These are phyloP conservation scores for Sycophila sp. DNA, from an alignment of 1,140 invertebrate genomes.

Conservation along the genomic window DNA sequence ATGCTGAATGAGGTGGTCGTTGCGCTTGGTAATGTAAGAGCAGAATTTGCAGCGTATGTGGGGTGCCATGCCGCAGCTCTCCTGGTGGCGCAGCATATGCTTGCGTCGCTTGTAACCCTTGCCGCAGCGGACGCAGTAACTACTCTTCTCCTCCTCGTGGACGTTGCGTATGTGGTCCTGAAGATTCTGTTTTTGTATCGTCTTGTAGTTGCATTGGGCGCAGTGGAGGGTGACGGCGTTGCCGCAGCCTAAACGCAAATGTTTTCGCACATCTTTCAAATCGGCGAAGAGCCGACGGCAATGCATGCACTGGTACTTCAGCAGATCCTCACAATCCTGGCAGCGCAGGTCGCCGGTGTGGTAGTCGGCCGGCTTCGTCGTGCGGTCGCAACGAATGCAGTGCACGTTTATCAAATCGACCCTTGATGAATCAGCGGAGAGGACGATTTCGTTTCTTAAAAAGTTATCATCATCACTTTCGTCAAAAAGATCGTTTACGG, in stretches of 20 bases:
- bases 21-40: not conserved
- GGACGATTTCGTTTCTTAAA: no score
- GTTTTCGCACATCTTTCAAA: not conserved
- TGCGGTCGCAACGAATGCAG: not conserved
- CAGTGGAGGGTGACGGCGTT: not conserved
- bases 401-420: not conserved
- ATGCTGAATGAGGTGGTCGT: constrained; percentile 5
- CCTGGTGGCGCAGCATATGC: constrained; percentile 5
- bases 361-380: not conserved
- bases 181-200: not conserved
- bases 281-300: not conserved
- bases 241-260: not conserved
- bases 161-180: not conserved
- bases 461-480: no score
- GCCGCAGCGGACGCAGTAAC: not conserved
- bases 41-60: constrained; percentile 3
- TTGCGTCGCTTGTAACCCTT: not conserved
- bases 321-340: not conserved
- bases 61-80: not conserved
- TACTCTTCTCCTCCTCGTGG: not conserved
- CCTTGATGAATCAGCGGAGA: not conserved
- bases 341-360: not conserved
- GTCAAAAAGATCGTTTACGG: no score
- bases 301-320: not conserved
- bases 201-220: not conserved